A percentile compares a stretch with the other conserved stretches of the same genome.
Conservation (phyloP, 2,888 invertebrate species). For the Megalurothrips usitatus region DNA sequence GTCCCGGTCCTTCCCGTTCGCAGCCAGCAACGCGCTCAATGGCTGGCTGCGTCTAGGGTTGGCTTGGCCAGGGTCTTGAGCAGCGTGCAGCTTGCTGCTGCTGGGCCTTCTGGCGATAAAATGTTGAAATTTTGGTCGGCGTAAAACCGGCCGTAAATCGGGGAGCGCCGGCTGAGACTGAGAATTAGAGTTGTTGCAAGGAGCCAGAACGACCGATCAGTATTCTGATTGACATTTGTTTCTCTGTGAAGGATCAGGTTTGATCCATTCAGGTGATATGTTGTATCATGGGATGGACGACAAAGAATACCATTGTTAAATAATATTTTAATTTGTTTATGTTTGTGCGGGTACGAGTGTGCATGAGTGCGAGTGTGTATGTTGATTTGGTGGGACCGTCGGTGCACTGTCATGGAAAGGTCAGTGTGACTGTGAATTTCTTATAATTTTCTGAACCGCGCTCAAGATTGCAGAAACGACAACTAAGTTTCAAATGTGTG, state of each 20-base stretch:
- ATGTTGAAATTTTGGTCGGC: background rate
- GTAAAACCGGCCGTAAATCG: background rate
- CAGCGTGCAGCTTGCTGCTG: no score
- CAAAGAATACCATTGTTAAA: background rate
- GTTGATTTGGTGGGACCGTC: slow-evolving; percentile 13
- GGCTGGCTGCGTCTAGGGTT: no score
- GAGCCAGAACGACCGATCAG: background rate
- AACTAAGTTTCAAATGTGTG: background rate
- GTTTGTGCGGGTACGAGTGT: no score
- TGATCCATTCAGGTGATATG: background rate
- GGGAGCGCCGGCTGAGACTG: slow-evolving; percentile 1
- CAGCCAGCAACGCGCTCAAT: background rate
- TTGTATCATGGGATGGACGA: background rate
- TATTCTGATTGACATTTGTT: background rate
- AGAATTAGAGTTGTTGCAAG: background rate
- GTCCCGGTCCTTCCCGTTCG: background rate
- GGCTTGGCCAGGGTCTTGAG: no score
- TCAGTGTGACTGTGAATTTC: slow-evolving; percentile 9
- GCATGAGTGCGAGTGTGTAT: background rate
- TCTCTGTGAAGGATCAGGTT: background rate
- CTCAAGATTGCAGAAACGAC: background rate
- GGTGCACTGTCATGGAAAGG: background rate
- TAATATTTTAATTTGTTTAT: background rate
- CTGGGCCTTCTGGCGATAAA: background rate
- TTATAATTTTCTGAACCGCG: background rate